These are phyloP conservation scores for Siderastrea radians DNA, from an alignment of 92 coral and sea anemone genomes.

Conservation along the genomic window DNA sequence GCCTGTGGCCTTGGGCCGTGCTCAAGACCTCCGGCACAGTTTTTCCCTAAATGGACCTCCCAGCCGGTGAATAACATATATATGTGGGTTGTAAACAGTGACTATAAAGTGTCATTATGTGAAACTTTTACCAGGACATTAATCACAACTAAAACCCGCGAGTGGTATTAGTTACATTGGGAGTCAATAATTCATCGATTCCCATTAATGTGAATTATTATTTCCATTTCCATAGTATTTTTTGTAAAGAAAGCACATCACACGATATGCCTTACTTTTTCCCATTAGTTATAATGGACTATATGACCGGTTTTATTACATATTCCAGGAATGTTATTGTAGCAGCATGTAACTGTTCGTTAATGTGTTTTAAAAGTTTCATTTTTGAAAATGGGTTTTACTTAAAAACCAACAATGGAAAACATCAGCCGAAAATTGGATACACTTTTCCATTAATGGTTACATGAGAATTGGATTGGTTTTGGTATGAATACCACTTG, in stretches of 20 bases:
- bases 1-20: too few species aligned
- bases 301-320: neutral
- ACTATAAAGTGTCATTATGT: neutral
- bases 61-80: too few species aligned
- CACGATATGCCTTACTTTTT: constrained; percentile 4
- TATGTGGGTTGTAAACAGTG: constrained; percentile 24
- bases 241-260: neutral
- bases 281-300: neutral
- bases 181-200: neutral
- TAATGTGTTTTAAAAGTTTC: constrained; percentile 7
- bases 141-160: neutral
- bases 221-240: neutral
- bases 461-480: constrained; percentile 5
- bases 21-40: too few species aligned
- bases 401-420: constrained; percentile 15
- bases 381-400: constrained; percentile 3
- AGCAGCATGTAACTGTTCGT: constrained; percentile 4
- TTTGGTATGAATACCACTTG: constrained; percentile 4
- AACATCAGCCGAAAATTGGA: neutral
- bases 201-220: constrained; percentile 11
- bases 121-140: neutral
- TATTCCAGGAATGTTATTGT: constrained; percentile 2
- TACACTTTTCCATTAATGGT: constrained; percentile 25
- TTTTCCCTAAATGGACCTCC: too few species aligned
- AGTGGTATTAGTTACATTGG: neutral